Evolutionary conservation across 2,113 vertebrate species (phyloP), one percentile per base, ranked within the genome.

Genomic region (Chamaea fasciata): DNA sequence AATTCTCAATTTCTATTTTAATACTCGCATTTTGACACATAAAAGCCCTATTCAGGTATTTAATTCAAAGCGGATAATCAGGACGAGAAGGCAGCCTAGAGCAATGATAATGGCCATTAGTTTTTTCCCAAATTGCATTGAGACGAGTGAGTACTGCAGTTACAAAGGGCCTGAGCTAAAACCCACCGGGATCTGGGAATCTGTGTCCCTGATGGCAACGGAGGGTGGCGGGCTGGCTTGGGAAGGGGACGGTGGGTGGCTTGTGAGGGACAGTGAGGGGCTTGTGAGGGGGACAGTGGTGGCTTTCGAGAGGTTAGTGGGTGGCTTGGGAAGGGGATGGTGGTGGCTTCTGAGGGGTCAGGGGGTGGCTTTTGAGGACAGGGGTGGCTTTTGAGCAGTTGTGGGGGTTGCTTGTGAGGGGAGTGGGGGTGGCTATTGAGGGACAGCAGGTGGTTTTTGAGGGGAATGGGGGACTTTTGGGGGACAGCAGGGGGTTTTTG

Each of bases 161-260:
- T 24, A 30, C 21, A 50, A 44, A 62, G 35, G 49, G 67, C 21
- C 27, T 0, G 1, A 79, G 30, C 35, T 57, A 46, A 57, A 77
- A 53, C 1, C 31, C 56, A 23, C 28, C 3, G 1, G 77, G 6
- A 6, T 9, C 8, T 1, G 8, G 57, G 33, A 15, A 4, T 0
- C 13, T 8, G 46, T 16, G 41, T 49, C 59, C 73, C n/a, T 15
- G 35, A 24, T 21, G 68, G 53, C 4, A 24, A n/a, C 0, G 0
- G 23, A 24, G 28, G 13, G 39, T 7, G 6, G 15, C 19, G 82
- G 79, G 47, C 13, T 63, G 59, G 50, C 50, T 56, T n/a, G 59
- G 23, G 18, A 83, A 7, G 46, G 44, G 46, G 46, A 47, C 46
- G 22, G 46, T 47, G 46, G 21, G 46, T 22, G 46, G 46, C 46